Evolutionary conservation across 2,113 vertebrate genomes (phyloP).

Genomic region (Parus major): DNA sequence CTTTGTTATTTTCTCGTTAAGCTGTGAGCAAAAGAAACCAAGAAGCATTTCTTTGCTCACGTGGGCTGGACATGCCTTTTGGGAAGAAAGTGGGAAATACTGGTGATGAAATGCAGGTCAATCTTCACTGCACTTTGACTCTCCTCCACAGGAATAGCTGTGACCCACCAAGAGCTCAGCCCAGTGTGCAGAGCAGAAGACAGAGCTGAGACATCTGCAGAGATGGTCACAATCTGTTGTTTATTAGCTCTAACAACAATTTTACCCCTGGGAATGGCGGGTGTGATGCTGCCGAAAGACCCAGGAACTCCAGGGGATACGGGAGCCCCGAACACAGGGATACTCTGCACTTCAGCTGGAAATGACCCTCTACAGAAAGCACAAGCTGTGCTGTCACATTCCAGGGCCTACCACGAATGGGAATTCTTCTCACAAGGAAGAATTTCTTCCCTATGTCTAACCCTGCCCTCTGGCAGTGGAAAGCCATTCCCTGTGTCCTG

Average conservation of each 20-base stretch:
- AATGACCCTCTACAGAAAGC: background rate
- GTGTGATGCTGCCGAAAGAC: background rate
- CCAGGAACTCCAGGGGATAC: fast-evolving
- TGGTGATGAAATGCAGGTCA: background rate
- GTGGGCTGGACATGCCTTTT: background rate
- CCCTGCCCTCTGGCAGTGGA: background rate
- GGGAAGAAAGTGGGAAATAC: background rate
- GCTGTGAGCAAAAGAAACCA: background rate
- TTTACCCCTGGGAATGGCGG: fast-evolving
- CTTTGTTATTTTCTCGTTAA: background rate
- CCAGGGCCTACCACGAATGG: background rate
- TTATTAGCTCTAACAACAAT: background rate
- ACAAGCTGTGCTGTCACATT: background rate
- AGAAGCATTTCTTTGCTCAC: background rate
- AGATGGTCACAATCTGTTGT: background rate
- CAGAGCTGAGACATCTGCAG: background rate
- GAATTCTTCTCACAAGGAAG: background rate
- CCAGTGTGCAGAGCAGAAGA: background rate
- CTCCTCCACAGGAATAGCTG: fast-evolving
- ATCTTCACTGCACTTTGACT: background rate
- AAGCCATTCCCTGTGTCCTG: background rate
- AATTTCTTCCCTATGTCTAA: background rate
- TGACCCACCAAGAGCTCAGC: background rate
- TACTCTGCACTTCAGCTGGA: background rate
- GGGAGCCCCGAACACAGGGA: background rate